phyloP scores from a whole-genome alignment of 2,888 invertebrate species.

The Diadegma fenestrale region DNA sequence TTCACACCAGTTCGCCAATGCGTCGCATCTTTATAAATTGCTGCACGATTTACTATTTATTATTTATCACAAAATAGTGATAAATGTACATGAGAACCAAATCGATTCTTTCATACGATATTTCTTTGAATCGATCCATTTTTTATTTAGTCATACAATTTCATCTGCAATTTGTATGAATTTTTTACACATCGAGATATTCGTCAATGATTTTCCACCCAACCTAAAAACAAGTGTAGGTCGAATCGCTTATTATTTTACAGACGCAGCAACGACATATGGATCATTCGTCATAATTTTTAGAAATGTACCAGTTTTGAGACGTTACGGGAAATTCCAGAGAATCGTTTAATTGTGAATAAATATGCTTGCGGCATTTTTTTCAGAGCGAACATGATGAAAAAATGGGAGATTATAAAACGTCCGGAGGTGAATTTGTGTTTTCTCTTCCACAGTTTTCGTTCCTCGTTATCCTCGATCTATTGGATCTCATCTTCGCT shows the following conservation, averaged over 20 bases:
- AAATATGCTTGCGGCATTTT: not conserved
- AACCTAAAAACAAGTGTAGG: not conserved
- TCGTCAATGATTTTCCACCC: not conserved
- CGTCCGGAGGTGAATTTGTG: conserved; percentile 7
- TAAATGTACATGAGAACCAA: conserved; percentile 17
- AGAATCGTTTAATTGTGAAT: not conserved
- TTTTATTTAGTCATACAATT: conserved; percentile 1
- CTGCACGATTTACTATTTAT: conserved; percentile 46
- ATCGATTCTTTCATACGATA: conserved; percentile 30
- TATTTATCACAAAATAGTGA: conserved; percentile 32
- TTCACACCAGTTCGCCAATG: conserved; percentile 50
- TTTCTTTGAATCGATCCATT: conserved; percentile 26
- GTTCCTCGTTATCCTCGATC: conserved; percentile 44
- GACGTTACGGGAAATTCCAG: not conserved
- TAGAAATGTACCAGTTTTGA: not conserved
- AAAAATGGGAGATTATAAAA: conserved; percentile 8
- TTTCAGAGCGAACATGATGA: not conserved
- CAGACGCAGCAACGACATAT: not conserved
- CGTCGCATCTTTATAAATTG: conserved; percentile 67
- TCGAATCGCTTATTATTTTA: too few relatives aligned
- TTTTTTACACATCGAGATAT: not conserved
- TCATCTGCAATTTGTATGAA: not conserved
- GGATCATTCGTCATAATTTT: not conserved
- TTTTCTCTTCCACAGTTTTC: conserved; percentile 31
- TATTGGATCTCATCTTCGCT: conserved; percentile 53